Percentiles rank a stretch among this genome's conserved stretches.
Conservation (phyloP, 2,113 vertebrate species). For the Regulus satrapa region DNA sequence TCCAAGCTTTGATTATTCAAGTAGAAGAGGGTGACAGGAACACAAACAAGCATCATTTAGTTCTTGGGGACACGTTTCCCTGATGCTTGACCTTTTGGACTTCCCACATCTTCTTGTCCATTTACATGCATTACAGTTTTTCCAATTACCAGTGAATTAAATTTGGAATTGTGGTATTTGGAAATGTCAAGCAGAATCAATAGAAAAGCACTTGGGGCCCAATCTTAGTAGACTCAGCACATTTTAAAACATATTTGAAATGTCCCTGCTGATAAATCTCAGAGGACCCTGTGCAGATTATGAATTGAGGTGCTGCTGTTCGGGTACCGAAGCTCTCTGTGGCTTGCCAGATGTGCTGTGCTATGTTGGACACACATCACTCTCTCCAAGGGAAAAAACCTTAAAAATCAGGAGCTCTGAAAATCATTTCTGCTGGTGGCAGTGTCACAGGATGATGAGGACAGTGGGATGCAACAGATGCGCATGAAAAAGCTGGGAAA, state of each 20-base stretch:
- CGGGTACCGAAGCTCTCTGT: not conserved
- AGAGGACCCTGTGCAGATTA: not conserved
- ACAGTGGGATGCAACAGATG: not conserved
- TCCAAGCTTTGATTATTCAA: slow-evolving; percentile 21
- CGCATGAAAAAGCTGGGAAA: not conserved
- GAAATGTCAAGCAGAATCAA: slow-evolving; percentile 71
- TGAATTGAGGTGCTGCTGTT: not conserved
- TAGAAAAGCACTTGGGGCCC: slow-evolving; percentile 62
- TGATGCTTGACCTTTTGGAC: slow-evolving; percentile 67
- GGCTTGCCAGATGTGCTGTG: not conserved
- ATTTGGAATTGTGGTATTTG: slow-evolving; percentile 73
- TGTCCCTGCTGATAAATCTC: slow-evolving; percentile 45
- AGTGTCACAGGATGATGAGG: not conserved
- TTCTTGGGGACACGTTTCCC: slow-evolving; percentile 53
- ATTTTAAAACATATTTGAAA: slow-evolving; percentile 58
- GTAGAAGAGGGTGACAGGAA: slow-evolving; percentile 28
- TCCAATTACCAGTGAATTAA: slow-evolving; percentile 68
- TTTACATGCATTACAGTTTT: slow-evolving; percentile 69
- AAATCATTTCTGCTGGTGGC: not conserved
- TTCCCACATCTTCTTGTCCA: slow-evolving; percentile 57
- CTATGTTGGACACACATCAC: not conserved
- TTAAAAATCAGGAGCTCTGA: not conserved
- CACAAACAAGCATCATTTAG: slow-evolving; percentile 49
- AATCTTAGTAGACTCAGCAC: slow-evolving; percentile 59
- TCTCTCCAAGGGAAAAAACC: not conserved